phyloP scores from a whole-genome alignment of 2,113 vertebrate genomes.

The Rhinogobius similis region DNA sequence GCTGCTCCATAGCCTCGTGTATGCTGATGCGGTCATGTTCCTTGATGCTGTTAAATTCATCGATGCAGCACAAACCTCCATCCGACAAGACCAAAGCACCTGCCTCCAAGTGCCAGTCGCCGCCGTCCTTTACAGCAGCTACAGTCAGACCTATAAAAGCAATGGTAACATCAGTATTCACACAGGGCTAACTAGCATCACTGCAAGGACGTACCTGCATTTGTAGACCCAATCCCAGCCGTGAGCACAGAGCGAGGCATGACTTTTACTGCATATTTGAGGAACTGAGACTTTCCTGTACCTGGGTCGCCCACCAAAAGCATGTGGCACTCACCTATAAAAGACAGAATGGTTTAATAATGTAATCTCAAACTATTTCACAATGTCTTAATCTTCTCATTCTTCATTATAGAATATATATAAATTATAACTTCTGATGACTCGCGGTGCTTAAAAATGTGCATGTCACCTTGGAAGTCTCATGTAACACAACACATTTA shows the following conservation, averaged over 20 bases:
- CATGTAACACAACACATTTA: too few relatives aligned
- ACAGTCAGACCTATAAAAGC: conserved; percentile 70
- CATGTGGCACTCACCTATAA: conserved; percentile 92
- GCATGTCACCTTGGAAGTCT: too few relatives aligned
- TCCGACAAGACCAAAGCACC: conserved; percentile 91
- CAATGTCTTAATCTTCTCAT: too few relatives aligned
- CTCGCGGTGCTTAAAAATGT: too few relatives aligned
- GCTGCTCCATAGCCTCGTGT: conserved; percentile 97
- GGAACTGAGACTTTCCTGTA: conserved; percentile 96
- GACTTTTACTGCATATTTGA: conserved; percentile 97
- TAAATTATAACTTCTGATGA: too few relatives aligned
- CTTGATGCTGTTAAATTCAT: conserved; percentile 97
- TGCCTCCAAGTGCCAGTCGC: conserved; percentile 80
- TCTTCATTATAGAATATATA: too few relatives aligned
- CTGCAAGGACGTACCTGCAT: conserved; percentile 80
- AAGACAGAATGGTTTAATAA: conserved; percentile 8
- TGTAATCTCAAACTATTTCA: too few relatives aligned
- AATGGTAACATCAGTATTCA: not conserved
- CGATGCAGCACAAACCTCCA: conserved; percentile 95
- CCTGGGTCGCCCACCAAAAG: conserved; percentile 95
- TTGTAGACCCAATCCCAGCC: conserved; percentile 95
- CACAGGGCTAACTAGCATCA: not conserved
- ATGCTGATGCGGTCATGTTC: conserved; percentile 96
- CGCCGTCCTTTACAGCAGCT: conserved; percentile 78
- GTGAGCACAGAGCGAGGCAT: conserved; percentile 92